Evolutionary conservation across 2,113 vertebrate species (phyloP), one percentile per base, ranked within the genome.

Genomic region (Ancistrus triradiatus): DNA sequence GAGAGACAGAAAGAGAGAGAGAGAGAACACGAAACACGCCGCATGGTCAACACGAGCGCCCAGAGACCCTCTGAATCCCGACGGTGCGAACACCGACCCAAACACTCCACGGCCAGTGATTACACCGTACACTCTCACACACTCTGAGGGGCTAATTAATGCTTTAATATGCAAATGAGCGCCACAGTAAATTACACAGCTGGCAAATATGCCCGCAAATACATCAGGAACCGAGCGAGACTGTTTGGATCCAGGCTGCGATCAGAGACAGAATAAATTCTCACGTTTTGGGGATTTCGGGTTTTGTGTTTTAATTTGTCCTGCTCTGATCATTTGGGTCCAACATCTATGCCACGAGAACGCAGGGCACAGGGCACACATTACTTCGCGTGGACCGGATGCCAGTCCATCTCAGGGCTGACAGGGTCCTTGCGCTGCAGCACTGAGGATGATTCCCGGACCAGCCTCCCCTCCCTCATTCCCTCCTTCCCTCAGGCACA

Each of bases 151-250:
- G 91, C 93, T 98, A 95, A 98, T 98, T 98, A 98, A 92, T 91
- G 91, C 93, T 95, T 96, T 93, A 95, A 94, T 95, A 98, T 98
- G 95, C 88, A 98, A 98, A 98, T 96, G 87, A 92, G 91, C 88
- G 86, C 81, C 77, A 83, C 86, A 90, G 88, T 90, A 93, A 94
- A 97, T 94, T 94, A 94, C 87, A 89, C 93, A 97, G 91, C 92
- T 93, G 90, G 91, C 91, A 94, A 95, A 94, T 95, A 93, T 89
- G 91, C 92, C 92, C 91, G 84, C 86, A 86, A 86, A 86, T 86
- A 84, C 77, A 85, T 81, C 83, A 86, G 76, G 76, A 85, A 80
- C 74, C 76, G 78, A 83, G 78, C 66, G 69, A 84, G 78, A 78
- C 77, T 83, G 80, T 81, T 81, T 78, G 66, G 70, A 72, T 63